Percentiles rank a stretch among this genome's conserved stretches.
phyloP scores from a whole-genome alignment of 2,113 vertebrate genomes.

The Naja naja region DNA sequence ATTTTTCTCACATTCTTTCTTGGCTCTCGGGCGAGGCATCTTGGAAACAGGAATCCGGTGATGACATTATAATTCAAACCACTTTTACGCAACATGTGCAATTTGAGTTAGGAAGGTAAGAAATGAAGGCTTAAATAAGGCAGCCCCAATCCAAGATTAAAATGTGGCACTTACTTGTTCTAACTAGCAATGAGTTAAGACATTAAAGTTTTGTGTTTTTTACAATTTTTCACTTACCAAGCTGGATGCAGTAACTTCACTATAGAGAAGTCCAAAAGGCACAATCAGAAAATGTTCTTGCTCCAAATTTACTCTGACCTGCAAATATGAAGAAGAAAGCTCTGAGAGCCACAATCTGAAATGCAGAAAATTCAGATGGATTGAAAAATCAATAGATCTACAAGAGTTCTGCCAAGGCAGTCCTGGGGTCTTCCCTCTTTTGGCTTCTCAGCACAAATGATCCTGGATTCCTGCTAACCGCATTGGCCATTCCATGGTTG shows the following conservation, averaged over 20 bases:
- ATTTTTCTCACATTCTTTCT: neutral
- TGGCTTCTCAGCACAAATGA: neutral
- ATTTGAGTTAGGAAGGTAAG: neutral
- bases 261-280: constrained; percentile 95
- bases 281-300: constrained; percentile 93
- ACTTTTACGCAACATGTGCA: neutral
- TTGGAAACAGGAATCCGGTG: neutral
- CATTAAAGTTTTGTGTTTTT: neutral
- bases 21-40: neutral
- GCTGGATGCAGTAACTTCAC: constrained; percentile 95
- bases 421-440: neutral
- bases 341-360: neutral
- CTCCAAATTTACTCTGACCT: constrained; percentile 91
- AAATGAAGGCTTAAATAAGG: neutral
- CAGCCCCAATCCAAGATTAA: neutral
- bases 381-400: neutral
- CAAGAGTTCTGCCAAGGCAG: neutral
- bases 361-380: neutral
- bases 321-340: constrained; percentile 33
- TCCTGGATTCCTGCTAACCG: neutral
- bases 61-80: neutral
- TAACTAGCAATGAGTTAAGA: neutral
- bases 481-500: neutral
- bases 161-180: neutral
- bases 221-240: constrained; percentile 76